Conservation (phyloP, 2,113 vertebrate genomes). For the Oostethus manadensis region DNA sequence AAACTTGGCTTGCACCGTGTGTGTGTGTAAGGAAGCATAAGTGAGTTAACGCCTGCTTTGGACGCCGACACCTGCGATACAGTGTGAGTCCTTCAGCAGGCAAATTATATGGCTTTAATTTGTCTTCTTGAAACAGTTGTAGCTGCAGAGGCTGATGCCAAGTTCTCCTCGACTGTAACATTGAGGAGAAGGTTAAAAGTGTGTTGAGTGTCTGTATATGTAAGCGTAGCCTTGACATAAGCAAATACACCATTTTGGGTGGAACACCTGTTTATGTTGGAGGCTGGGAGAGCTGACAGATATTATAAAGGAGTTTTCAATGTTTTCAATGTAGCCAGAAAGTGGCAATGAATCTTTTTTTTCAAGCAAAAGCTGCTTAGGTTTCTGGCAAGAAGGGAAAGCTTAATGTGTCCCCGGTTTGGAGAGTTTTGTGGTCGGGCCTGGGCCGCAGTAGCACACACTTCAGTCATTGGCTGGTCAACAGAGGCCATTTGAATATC, state of each 20-base stretch:
- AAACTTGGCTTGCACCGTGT: conserved; percentile 9
- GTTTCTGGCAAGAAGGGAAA: conserved; percentile 50
- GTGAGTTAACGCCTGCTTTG: conserved; percentile 49
- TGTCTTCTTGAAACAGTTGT: conserved; percentile 61
- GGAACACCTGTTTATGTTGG: conserved; percentile 72
- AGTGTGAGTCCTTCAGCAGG: conserved; percentile 63
- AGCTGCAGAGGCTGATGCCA: conserved; percentile 53
- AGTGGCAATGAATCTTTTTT: conserved; percentile 55
- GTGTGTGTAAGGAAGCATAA: conserved; percentile 15
- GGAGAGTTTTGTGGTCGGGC: conserved; percentile 52
- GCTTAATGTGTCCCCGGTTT: conserved; percentile 59
- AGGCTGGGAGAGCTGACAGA: conserved; percentile 60
- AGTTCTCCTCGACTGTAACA: conserved; percentile 42
- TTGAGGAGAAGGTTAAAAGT: conserved; percentile 61
- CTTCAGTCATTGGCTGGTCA: conserved; percentile 60
- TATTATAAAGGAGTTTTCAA: conserved; percentile 60
- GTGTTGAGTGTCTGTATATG: conserved; percentile 68
- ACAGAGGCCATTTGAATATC: conserved; percentile 65
- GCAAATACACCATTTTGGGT: conserved; percentile 63
- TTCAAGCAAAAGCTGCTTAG: conserved; percentile 34
- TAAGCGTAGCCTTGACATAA: conserved; percentile 65
- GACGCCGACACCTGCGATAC: conserved; percentile 58
- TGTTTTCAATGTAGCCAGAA: conserved; percentile 53
- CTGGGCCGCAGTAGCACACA: conserved; percentile 44
- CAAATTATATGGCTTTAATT: conserved; percentile 67